Conservation (phyloP, 2,113 vertebrate genomes). For the Epinephelus moara region DNA sequence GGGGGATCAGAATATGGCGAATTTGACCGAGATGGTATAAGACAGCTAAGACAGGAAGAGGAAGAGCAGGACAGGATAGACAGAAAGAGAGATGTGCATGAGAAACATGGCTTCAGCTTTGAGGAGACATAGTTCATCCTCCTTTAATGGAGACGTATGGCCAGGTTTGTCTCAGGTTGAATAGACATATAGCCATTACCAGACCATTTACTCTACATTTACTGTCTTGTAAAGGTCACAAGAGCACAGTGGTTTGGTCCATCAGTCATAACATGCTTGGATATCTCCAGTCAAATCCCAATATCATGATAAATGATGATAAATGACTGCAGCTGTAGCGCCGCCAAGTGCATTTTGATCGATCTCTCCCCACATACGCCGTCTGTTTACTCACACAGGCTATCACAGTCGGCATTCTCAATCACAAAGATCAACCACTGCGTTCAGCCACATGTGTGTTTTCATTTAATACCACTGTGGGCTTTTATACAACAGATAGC, state of each 20-base stretch:
- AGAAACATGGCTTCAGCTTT: background rate
- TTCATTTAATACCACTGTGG: background rate
- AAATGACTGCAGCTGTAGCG: constrained; percentile 24
- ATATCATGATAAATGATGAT: constrained; percentile 53
- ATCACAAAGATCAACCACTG: background rate
- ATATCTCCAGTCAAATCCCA: constrained; percentile 39
- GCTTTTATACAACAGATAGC: background rate
- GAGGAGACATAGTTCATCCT: constrained; percentile 18
- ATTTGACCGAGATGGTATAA: background rate
- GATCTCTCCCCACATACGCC: background rate
- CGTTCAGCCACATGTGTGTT: background rate
- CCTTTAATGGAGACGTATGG: constrained; percentile 47
- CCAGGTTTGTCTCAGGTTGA: constrained; percentile 16
- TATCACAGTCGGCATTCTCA: background rate
- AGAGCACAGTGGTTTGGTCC: constrained; percentile 1
- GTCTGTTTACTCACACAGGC: constrained; percentile 27
- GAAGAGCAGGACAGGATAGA: background rate
- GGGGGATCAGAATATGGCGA: constrained; percentile 1
- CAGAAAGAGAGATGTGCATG: background rate
- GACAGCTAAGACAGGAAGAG: background rate
- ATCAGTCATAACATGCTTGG: constrained; percentile 57
- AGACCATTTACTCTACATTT: constrained; percentile 48
- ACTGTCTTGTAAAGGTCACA: constrained; percentile 59
- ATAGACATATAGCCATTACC: constrained; percentile 7
- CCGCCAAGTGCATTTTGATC: constrained; percentile 35